Evolutionary conservation across 2,113 vertebrate genomes (phyloP), one percentile per base, ranked within the genome.

Genomic region (Crotalus tigris): DNA sequence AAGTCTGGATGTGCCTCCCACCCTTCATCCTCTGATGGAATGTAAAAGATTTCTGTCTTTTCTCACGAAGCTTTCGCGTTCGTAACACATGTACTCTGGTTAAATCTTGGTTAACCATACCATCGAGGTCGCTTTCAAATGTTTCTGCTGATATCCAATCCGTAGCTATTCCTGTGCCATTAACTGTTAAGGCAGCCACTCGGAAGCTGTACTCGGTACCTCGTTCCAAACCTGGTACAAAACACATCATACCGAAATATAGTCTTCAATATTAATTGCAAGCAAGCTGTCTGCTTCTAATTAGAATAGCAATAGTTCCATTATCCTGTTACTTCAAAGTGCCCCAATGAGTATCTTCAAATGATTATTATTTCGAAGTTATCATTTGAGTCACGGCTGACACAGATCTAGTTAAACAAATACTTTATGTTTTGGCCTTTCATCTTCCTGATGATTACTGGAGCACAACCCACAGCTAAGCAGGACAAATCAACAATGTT

Each of bases 81-180:
- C 39, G 12, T 57, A 58, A 64, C 15, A 19, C n/a, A n/a, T 29
- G 13, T 12, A 51, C 4, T 26, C 46, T 90, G 17, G 19, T 3
- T 88, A 46, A 21, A 86, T 57, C 4, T 3, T 91, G 29, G 1
- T 9, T 51, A 64, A 59, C 69, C 96, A 97, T 98, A 99, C 99
- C 99, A 39, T 99, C 99, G 46, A 99, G 97, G 95, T 99, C 99
- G 10, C 99, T 99, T 97, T 99, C 99, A 94, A 99, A 99, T 0
- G 99, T 99, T 96, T 99, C 99, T 0, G 98, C 97, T 0, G 98
- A 96, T 19, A 97, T 94, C 99, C 99, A 99, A 53, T 99, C 99
- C 0, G 99, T 99, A 88, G 98, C 98, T 0, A 98, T 99, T 12
- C 99, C 99, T 0, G 99, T 99, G 0, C 99, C 99, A 0, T 99